Evolutionary conservation across 2,113 vertebrate genomes (phyloP), one percentile per base, ranked within the genome.

Genomic region (Rana temporaria): DNA sequence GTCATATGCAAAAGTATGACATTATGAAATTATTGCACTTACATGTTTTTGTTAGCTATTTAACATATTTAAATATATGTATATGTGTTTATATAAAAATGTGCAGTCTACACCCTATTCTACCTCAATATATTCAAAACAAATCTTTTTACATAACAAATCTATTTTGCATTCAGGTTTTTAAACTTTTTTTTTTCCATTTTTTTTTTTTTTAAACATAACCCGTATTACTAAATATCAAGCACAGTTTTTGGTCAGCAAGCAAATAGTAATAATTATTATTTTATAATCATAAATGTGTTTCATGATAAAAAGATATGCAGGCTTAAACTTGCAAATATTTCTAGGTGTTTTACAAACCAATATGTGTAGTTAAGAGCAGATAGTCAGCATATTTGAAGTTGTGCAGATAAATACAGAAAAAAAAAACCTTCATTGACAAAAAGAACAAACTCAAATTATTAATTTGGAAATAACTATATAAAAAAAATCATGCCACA

Each of bases 1-100:
- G 90, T 92, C 91, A 93, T 92, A 94, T 93, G 92, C 89, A 91
- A 91, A 93, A 89, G 90, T 93, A 92, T 92, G 92, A 94, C 89
- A 90, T 90, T 88, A 91, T 91, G 88, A 93, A 92, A 89, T 93
- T 92, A 94, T 92, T 93, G 94, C 92, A 93, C 92, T 93, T 93
- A 89, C 72, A 89, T 93, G 90, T 88, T 91, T 88, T 91, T 89
- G 86, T 80, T 80, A 38, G 34, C 59, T 72, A 84, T 70, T 72
- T 63, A 83, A 88, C 88, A 89, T 88, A 87, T 86, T 83, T 83
- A 59, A 59, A 77, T 88, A 82, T 87, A 79, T 85, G 4, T 84
- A 83, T 76, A 86, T 70, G 87, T 86, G 90, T 70, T 90, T 92
- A 91, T 89, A 88, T 84, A 85, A 85, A 86, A 87, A 85, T 79